These are phyloP conservation scores for Strix aluco DNA, from an alignment of 2,113 vertebrate genomes.

Conservation along the genomic window DNA sequence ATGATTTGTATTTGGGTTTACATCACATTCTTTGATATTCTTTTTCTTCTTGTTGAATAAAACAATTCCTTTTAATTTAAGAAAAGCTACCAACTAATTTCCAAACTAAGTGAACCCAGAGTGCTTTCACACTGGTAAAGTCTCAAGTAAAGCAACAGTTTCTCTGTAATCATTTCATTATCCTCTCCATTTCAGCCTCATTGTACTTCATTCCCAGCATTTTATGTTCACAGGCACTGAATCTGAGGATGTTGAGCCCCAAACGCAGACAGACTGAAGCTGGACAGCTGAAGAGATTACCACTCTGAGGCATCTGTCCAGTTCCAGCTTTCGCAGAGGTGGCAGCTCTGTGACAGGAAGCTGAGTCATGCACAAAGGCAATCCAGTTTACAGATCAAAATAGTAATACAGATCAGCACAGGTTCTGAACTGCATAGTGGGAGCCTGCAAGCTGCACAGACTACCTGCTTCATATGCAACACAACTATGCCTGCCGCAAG, in stretches of 20 bases:
- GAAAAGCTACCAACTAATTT: neutral
- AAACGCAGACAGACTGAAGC: neutral
- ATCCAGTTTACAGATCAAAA: neutral
- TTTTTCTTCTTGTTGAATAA: neutral
- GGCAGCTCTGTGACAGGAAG: constrained; percentile 4
- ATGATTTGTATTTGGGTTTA: neutral
- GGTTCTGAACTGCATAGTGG: neutral
- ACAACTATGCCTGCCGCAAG: neutral
- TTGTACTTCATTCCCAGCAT: neutral
- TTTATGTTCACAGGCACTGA: neutral
- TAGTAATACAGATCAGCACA: neutral
- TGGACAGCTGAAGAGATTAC: neutral
- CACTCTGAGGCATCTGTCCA: neutral
- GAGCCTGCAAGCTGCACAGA: neutral
- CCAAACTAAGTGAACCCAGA: neutral
- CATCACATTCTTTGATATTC: neutral
- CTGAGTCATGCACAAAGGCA: constrained; percentile 55
- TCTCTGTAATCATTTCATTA: neutral
- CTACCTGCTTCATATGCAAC: neutral
- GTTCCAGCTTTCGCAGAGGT: neutral
- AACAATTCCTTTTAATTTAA: neutral
- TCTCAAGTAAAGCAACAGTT: neutral
- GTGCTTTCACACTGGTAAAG: neutral
- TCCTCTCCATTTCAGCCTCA: neutral
- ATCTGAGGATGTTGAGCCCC: neutral